Conservation (phyloP, 2,888 invertebrate genomes). For the Andricus quercusramuli region DNA sequence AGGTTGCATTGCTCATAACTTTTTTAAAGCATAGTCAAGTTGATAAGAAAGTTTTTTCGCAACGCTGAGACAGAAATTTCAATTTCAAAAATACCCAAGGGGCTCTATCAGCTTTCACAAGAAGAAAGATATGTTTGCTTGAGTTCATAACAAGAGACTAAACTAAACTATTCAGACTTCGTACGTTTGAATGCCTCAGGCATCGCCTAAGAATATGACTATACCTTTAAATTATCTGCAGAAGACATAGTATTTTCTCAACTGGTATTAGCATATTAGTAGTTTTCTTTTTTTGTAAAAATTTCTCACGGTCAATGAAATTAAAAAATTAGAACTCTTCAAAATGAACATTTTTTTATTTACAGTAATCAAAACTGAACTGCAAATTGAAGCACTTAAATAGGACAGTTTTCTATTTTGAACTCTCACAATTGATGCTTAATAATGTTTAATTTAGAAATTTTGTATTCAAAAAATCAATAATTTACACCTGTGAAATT, state of each 20-base stretch:
- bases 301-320: no score
- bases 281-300: no score
- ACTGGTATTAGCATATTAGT: no score
- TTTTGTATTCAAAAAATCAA: no score
- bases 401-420: no score
- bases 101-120: slow-evolving; percentile 7
- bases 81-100: slow-evolving; percentile 9
- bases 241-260: not conserved
- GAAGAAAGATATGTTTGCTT: not conserved
- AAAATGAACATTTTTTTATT: no score
- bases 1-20: slow-evolving; percentile 9
- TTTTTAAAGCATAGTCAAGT: not conserved
- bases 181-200: slow-evolving; percentile 1
- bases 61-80: not conserved
- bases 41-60: not conserved
- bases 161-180: slow-evolving; percentile 1
- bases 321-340: no score
- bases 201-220: not conserved
- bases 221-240: not conserved
- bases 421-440: no score
- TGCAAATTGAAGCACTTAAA: no score
- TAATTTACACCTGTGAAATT: no score
- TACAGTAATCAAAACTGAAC: no score
- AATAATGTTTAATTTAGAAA: no score
- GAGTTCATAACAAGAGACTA: slow-evolving; percentile 6